These are phyloP conservation scores for Syrrhaptes paradoxus DNA, from an alignment of 2,113 vertebrate genomes.

Conservation along the genomic window DNA sequence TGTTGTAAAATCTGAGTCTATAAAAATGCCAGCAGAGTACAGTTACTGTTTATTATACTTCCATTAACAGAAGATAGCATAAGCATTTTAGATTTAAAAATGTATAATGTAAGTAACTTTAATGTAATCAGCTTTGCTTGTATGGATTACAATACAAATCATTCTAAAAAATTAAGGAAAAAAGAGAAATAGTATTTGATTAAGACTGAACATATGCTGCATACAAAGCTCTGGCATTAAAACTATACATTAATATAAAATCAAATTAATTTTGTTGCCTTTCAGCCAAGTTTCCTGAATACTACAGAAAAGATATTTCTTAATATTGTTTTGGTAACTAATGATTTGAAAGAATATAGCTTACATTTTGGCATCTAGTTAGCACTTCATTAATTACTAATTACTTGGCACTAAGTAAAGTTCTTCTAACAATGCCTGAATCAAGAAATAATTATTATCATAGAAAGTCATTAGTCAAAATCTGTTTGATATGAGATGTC, in stretches of 20 bases:
- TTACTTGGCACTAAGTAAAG: not conserved
- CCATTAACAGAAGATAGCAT: not conserved
- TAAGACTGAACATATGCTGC: not conserved
- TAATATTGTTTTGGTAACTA: not conserved
- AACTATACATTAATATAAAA: not conserved
- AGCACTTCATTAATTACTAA: constrained; percentile 14
- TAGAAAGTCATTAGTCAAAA: not conserved
- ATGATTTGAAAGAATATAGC: not conserved
- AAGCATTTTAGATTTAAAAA: not conserved
- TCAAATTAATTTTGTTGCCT: not conserved
- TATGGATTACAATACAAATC: not conserved
- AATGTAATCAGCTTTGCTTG: not conserved
- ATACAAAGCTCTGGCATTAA: not conserved
- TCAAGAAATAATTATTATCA: not conserved
- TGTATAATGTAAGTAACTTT: not conserved
- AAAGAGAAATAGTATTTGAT: not conserved
- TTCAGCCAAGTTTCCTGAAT: not conserved
- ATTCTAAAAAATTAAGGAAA: not conserved
- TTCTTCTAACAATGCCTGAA: not conserved
- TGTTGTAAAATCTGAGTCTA: not conserved
- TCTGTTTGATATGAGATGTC: not conserved
- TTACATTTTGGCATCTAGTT: constrained; percentile 5
- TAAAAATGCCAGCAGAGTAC: not conserved
- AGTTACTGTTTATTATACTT: not conserved
- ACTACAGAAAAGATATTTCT: not conserved